Evolutionary conservation across 2,888 invertebrate species (phyloP).

Genomic region (Flexamia atlantica): DNA sequence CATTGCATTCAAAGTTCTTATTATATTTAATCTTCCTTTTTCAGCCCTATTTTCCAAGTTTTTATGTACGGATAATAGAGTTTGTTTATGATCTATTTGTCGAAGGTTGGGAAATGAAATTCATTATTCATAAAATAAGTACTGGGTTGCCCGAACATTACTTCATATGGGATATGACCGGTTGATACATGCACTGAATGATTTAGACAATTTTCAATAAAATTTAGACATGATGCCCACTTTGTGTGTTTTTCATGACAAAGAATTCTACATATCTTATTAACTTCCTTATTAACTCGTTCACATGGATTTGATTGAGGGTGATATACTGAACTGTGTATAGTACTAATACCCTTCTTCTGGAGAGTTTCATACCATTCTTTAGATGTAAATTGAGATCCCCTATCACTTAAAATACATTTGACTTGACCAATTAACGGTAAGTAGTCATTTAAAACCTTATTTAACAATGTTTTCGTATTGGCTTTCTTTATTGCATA

Average conservation of each 20-base stretch:
- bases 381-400: slow-evolving; percentile 25
- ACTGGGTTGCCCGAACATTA: background rate
- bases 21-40: background rate
- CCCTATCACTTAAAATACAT: slow-evolving; percentile 17
- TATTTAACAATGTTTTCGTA: slow-evolving; percentile 23
- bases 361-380: slow-evolving; percentile 13
- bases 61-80: background rate
- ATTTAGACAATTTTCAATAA: slow-evolving; percentile 7
- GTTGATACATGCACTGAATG: background rate
- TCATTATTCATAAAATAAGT: background rate
- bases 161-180: background rate
- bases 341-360: background rate
- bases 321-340: slow-evolving; percentile 19
- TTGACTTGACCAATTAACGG: background rate
- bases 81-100: background rate
- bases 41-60: background rate
- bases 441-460: slow-evolving; percentile 27
- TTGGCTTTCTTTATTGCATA: slow-evolving; percentile 28
- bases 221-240: background rate
- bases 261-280: slow-evolving; percentile 11
- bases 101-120: background rate
- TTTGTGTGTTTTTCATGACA: slow-evolving; percentile 11
- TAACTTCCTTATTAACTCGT: background rate
- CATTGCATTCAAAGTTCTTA: background rate
- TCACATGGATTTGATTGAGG: slow-evolving; percentile 35